A percentile compares a stretch with the other conserved stretches of the same genome.
Conservation (phyloP, 2,888 invertebrate species). For the Punctoribates punctum region DNA sequence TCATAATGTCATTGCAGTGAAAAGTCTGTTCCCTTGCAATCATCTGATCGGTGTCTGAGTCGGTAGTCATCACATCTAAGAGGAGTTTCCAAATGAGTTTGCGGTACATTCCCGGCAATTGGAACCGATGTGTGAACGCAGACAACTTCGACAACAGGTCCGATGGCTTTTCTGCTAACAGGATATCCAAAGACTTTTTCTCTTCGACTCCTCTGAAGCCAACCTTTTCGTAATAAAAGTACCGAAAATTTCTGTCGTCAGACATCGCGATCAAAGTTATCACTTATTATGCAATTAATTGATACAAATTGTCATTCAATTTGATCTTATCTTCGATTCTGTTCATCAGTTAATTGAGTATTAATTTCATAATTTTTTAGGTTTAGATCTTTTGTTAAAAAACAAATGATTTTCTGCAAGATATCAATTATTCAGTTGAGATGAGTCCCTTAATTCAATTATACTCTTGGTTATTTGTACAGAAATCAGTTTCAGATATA, state of each 20-base stretch:
- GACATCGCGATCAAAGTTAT: conserved; percentile 15
- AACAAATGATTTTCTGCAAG: too few species aligned
- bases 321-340: background rate
- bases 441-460: too few species aligned
- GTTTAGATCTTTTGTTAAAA: too few species aligned
- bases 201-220: conserved; percentile 86
- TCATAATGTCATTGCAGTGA: conserved; percentile 24
- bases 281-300: background rate
- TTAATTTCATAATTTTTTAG: too few species aligned
- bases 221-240: conserved; percentile 61
- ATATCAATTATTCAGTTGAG: too few species aligned
- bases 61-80: conserved; percentile 60
- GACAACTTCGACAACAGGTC: conserved; percentile 69
- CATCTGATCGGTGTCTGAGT: conserved; percentile 8
- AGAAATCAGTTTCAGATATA: too few species aligned
- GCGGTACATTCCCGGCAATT: conserved; percentile 75
- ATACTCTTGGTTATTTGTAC: too few species aligned
- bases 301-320: background rate
- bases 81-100: conserved; percentile 80
- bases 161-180: conserved; percentile 71
- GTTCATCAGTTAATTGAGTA: background rate
- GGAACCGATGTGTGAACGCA: conserved; percentile 78
- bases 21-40: background rate
- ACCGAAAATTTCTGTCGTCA: conserved; percentile 54
- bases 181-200: conserved; percentile 73